Conservation (phyloP, 1,140 invertebrate species). For the Atta colombica region DNA sequence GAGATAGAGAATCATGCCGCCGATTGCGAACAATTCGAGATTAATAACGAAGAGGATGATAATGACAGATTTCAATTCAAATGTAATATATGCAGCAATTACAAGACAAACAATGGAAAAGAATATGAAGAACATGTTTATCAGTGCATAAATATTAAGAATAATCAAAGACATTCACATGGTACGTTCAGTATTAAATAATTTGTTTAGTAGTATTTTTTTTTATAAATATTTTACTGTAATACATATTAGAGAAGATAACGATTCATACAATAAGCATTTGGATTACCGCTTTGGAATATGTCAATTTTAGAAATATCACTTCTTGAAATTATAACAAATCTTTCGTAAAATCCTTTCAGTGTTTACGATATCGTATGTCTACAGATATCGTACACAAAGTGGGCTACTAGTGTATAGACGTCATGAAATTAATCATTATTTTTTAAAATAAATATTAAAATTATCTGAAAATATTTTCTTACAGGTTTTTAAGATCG, state of each 20-base stretch:
- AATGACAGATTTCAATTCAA: constrained; percentile 25
- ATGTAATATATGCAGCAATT: constrained; percentile 73
- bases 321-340: background rate
- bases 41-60: constrained; percentile 43
- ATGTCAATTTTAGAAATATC: background rate
- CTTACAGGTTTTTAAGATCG: too few relatives aligned
- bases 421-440: too few relatives aligned
- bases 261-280: background rate
- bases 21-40: constrained; percentile 73
- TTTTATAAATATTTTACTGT: constrained; percentile 31
- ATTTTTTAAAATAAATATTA: too few relatives aligned
- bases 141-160: constrained; percentile 59
- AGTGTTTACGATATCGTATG: too few relatives aligned
- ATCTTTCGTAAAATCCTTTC: background rate
- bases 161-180: constrained; percentile 37
- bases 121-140: constrained; percentile 71
- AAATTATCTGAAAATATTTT: too few relatives aligned
- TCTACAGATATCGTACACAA: too few relatives aligned
- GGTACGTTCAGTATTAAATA: constrained; percentile 39
- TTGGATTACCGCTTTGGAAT: background rate
- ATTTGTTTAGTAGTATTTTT: constrained; percentile 26
- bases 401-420: too few relatives aligned
- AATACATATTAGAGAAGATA: background rate
- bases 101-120: constrained; percentile 60
- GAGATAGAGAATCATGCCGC: constrained; percentile 78